Conservation (phyloP, 1,140 invertebrate genomes). For the Drosophila nikananu region DNA sequence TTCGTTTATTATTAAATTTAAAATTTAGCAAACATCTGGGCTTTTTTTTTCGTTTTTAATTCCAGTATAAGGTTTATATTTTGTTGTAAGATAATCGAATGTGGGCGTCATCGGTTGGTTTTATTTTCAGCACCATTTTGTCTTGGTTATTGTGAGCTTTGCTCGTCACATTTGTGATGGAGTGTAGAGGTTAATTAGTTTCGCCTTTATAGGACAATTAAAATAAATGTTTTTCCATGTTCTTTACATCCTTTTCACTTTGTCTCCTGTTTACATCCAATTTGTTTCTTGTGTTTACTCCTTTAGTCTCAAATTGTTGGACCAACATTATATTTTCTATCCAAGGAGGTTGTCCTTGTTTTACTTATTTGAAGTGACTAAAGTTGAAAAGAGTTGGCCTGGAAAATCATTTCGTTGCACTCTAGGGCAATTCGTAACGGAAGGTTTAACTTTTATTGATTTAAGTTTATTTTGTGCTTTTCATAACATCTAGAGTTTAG, state of each 20-base stretch:
- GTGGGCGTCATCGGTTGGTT: constrained; percentile 14
- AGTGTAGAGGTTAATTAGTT: background rate
- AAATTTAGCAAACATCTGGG: constrained; percentile 44
- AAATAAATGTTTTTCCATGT: constrained; percentile 18
- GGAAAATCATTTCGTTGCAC: constrained; percentile 33
- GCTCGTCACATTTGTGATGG: background rate
- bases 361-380: background rate
- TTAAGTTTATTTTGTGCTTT: too few relatives aligned
- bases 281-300: background rate
- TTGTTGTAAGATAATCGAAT: constrained; percentile 21
- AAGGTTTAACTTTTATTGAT: background rate
- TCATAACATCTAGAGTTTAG: too few relatives aligned
- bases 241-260: background rate
- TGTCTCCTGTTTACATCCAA: background rate
- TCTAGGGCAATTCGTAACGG: constrained; percentile 17
- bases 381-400: background rate
- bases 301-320: background rate
- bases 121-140: constrained; percentile 38
- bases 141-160: background rate
- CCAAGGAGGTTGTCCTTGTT: constrained; percentile 7
- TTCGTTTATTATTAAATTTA: constrained; percentile 33
- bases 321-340: background rate
- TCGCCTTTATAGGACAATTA: background rate
- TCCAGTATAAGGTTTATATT: background rate
- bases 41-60: background rate